Base-by-base conservation (phyloP, 2,797 vertebrate species). In the Falco columbarius region DNA sequence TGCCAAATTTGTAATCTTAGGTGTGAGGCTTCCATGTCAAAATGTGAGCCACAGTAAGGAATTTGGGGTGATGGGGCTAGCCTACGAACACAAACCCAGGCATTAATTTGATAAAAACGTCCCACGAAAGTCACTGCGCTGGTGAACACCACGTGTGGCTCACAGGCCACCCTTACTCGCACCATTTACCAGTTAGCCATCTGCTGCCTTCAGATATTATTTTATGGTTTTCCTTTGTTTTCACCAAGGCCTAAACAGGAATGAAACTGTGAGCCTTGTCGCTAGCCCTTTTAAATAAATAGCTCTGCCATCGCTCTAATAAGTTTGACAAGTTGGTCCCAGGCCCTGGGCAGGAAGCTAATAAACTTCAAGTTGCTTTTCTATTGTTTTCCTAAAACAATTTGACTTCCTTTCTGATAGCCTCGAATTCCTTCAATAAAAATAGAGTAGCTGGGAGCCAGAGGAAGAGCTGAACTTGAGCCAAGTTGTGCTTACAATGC, bases 361-460 rank as follows among this genome's bases (percentile, higher is more conserved):
- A 98, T 98, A 98, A 97, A 98, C 97, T 97, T 98, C 96, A 97
- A 98, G 96, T 98, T 97, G 97, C 97, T 98, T 98, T 98, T 96
- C 98, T 98, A 99, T 99, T 99, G 99, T 99, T 99, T 99, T 98
- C 98, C 97, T 98, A 98, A 99, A 99, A 99, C 99, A 99, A 99
- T 99, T 98, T 99, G 98, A 99, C 99, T 99, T 99, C 99, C 99
- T 98, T 98, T 99, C 97, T 97, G 98, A 98, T 97, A 98, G 97
- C 87, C 89, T 96, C 56, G 86, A 98, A 98, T 98, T 98, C 98
- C 98, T 99, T 98, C 98, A 98, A 98, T 98, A 98, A 98, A 98
- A 98, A 99, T 98, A 98, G 97, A 98, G 97, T 97, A 93, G 75
- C 95, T 94, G 94, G 95, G 95, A 98, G 96, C 97, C 95, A 96